Percentiles rank a stretch among this genome's conserved stretches.
These are phyloP conservation scores for Ardeotis arabs DNA, from an alignment of 2,113 vertebrate species.

Conservation along the genomic window DNA sequence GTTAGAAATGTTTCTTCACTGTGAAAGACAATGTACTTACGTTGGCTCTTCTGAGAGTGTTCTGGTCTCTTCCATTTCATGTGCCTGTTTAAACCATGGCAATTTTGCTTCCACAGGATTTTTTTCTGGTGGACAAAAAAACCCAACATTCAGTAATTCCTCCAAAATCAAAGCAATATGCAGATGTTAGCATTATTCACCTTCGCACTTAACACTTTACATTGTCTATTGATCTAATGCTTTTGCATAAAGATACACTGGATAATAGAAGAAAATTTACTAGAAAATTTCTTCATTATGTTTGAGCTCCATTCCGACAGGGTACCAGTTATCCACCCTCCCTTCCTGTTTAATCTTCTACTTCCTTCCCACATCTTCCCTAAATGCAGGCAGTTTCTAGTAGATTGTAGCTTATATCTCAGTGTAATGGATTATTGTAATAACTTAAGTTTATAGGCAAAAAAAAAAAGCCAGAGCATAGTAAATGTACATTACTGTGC, in stretches of 20 bases:
- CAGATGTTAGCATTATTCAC: background rate
- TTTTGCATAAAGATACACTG: background rate
- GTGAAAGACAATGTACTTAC: slow-evolving; percentile 75
- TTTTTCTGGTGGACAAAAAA: slow-evolving; percentile 77
- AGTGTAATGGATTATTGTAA: background rate
- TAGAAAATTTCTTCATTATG: background rate
- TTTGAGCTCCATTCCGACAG: background rate
- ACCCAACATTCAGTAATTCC: background rate
- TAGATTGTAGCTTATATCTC: background rate
- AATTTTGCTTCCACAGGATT: slow-evolving; percentile 88
- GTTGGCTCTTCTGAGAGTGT: slow-evolving; percentile 86
- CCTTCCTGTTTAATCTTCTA: background rate
- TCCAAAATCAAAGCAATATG: background rate
- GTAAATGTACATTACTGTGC: background rate
- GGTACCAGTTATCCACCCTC: background rate
- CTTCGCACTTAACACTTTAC: background rate
- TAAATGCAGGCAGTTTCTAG: background rate
- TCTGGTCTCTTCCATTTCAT: slow-evolving; percentile 86
- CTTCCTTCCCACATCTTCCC: background rate
- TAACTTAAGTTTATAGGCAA: background rate
- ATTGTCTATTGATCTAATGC: background rate
- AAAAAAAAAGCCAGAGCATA: background rate
- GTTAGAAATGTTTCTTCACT: background rate
- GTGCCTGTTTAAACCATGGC: slow-evolving; percentile 92
- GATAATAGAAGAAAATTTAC: background rate